A percentile compares a stretch with the other conserved stretches of the same genome.
phyloP scores from a whole-genome alignment of 2,888 invertebrate species.

The Tipula unca region DNA sequence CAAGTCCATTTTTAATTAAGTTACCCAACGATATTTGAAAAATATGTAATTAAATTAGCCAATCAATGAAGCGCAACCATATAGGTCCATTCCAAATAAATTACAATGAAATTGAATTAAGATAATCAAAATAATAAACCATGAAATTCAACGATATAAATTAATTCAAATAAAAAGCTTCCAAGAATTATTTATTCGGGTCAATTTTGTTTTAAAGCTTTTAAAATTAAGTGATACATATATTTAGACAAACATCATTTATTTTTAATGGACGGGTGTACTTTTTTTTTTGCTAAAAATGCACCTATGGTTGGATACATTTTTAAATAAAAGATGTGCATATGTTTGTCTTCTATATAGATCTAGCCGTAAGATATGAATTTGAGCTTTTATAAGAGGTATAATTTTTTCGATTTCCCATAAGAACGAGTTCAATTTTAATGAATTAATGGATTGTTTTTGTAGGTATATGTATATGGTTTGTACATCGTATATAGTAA shows the following conservation, averaged over 20 bases:
- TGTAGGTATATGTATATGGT: too few species aligned
- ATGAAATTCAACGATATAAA: neutral
- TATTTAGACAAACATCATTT: neutral
- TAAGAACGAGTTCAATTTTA: too few species aligned
- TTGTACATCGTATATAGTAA: too few species aligned
- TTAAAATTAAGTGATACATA: neutral
- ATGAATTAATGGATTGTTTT: too few species aligned
- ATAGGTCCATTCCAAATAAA: neutral
- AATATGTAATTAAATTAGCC: neutral
- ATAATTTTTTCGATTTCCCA: too few species aligned
- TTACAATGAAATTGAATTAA: neutral
- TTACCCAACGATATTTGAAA: too few species aligned
- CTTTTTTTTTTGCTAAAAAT: neutral
- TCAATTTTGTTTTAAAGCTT: neutral
- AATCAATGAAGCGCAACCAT: neutral
- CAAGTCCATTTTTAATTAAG: too few species aligned
- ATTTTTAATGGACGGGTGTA: neutral
- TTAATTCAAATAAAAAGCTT: neutral
- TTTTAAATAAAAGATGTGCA: neutral
- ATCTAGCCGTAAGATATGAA: too few species aligned
- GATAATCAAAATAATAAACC: neutral
- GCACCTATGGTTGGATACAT: neutral
- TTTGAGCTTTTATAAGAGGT: too few species aligned
- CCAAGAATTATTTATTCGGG: neutral
- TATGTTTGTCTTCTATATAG: too few species aligned